Conservation (phyloP, 2,113 vertebrate genomes). For the Cebidichthys violaceus region DNA sequence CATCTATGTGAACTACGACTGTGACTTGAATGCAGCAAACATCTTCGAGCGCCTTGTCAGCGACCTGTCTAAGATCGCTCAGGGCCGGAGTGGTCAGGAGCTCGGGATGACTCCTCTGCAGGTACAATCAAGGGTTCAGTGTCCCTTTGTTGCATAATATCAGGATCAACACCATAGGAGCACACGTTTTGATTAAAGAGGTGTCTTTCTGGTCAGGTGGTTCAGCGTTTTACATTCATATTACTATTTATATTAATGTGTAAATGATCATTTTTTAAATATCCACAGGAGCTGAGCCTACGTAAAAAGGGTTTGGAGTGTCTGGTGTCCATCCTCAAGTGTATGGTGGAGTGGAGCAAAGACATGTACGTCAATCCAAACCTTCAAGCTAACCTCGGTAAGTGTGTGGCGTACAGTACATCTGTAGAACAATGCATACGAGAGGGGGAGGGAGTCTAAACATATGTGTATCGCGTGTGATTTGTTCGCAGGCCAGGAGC, state of each 20-base stretch:
- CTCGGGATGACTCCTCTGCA: slow-evolving; percentile 95
- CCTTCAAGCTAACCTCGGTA: slow-evolving; percentile 93
- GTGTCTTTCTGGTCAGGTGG: background rate
- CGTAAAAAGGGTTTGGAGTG: slow-evolving; percentile 98
- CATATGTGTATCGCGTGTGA: background rate
- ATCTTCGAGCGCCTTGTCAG: slow-evolving; percentile 98
- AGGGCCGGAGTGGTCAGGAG: slow-evolving; percentile 96
- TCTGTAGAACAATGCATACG: background rate
- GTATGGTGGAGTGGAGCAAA: slow-evolving; percentile 99
- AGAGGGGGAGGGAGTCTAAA: too few relatives aligned
- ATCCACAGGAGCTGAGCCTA: slow-evolving; percentile 91
- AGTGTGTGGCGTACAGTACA: slow-evolving; percentile 59
- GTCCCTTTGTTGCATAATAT: background rate
- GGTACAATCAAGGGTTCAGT: slow-evolving; percentile 75
- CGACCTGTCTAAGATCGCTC: slow-evolving; percentile 97
- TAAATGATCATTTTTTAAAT: background rate
- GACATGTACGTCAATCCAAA: slow-evolving; percentile 98
- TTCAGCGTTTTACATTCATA: background rate
- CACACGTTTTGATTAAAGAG: background rate
- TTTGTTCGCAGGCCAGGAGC: slow-evolving; percentile 88
- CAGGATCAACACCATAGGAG: background rate
- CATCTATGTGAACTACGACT: slow-evolving; percentile 99
- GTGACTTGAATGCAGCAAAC: slow-evolving; percentile 97
- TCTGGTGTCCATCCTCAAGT: slow-evolving; percentile 97
- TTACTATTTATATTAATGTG: background rate